phyloP scores from a whole-genome alignment of 2,113 vertebrate species.

The Larimichthys crocea region DNA sequence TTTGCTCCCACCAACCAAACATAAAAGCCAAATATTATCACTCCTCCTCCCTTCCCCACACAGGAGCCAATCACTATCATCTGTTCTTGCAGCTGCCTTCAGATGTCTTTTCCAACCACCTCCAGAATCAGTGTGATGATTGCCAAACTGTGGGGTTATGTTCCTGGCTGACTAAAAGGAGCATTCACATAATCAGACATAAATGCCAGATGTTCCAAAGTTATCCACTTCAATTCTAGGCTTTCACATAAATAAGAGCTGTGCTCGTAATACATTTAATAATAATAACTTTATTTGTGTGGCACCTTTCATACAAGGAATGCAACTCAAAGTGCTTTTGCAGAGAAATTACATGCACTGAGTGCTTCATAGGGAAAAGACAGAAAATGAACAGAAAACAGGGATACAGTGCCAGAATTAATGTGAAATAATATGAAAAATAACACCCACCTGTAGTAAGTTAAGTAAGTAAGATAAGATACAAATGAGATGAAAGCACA shows the following conservation, averaged over 20 bases:
- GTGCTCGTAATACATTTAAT: neutral
- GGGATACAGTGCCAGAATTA: too few species aligned
- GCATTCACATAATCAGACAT: slow-evolving; percentile 29
- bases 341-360: too few species aligned
- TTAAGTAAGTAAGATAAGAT: too few species aligned
- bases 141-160: slow-evolving; percentile 16
- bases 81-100: slow-evolving; percentile 40
- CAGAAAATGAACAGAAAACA: too few species aligned
- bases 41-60: neutral
- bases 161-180: slow-evolving; percentile 19
- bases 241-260: neutral
- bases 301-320: too few species aligned
- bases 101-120: slow-evolving; percentile 23
- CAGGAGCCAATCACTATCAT: slow-evolving; percentile 25
- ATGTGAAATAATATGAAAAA: too few species aligned
- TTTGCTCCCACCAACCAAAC: neutral
- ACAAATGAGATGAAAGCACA: too few species aligned
- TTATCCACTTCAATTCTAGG: neutral
- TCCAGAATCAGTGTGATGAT: slow-evolving; percentile 16
- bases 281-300: too few species aligned
- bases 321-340: too few species aligned
- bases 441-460: too few species aligned
- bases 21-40: neutral
- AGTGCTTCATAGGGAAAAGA: too few species aligned
- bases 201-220: slow-evolving; percentile 41